Base-by-base conservation (phyloP, 2,888 invertebrate genomes). In the Salticus scenicus region DNA sequence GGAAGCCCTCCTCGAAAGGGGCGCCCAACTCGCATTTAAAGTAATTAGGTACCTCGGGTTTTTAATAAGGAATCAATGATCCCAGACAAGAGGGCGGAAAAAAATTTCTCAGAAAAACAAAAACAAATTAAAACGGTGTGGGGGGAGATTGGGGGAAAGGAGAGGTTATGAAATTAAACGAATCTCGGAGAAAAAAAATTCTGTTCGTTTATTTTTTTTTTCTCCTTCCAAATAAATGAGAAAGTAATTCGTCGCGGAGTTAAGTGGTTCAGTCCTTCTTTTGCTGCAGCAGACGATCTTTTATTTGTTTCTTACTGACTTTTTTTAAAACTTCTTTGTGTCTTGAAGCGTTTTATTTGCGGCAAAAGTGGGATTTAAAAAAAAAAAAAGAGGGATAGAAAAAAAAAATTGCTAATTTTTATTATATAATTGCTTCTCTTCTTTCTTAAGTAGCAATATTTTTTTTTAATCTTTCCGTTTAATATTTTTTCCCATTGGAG, bases 51-150 rank as follows among this genome's bases (percentile, higher is more conserved):
- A 83, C 83, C 72, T 47, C 42, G 51, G 71, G 79, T 75, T 79
- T 74, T 85, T 85, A 85, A 85, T 85, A 85, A 79, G 85, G 85
- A 85, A 85, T 85, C 85, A 85, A 85, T 85, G 85, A 75, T 75
- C 75, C 73, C 67, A 63, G 63, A 75, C 79, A 74, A 74, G 47
- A 70, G 67, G 71, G 64, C 71, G 64, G 24, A 69, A 76, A 37
- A 33, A 28, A 37, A 81, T 30, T 17, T 2, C 17, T 47, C 42
- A 47, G 47, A 72, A 76, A 83, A 83, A 83, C 78, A 83, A 76
- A 57, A 47, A 78, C 78, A 78, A 84, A 84, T 84, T 78, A 83
- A 83, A 83, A 83, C 70, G 66, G 64, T 17, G 69, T 14, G 30
- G 76, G 42, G 37, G 10, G 66, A 24, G n/a, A n/a, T n/a, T n/a